Evolutionary conservation across 2,113 vertebrate genomes (phyloP), one percentile per base, ranked within the genome.

Genomic region (Lagenorhynchus albirostris): DNA sequence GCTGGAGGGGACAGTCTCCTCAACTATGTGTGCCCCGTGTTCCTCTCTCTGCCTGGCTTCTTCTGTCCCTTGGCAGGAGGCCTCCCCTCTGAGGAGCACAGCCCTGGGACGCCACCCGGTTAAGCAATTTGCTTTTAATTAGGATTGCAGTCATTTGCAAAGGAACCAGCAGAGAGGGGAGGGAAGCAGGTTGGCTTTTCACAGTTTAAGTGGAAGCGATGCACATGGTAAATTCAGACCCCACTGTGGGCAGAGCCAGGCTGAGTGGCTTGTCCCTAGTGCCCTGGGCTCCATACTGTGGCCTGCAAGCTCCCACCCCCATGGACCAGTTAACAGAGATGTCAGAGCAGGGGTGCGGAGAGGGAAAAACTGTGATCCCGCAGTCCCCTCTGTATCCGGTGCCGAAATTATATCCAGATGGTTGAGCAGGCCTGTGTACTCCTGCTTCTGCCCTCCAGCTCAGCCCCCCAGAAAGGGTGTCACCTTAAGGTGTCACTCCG

Each of bases 41-140:
- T 63, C 53, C 15, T 80, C 47, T 68, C 97, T 70, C 94, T 17
- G 85, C 73, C 58, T 13, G 8, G 41, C 31, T 8, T 80, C 79
- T 85, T 77, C 97, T 55, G 82, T 89, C 96, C 97, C 83, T 63
- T 50, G 55, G 23, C 98, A 98, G 96, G 87, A 97, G 95, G 94
- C 82, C 41, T 63, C 89, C 94, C 70, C 96, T 77, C 95, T 1
- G 62, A 84, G 79, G 15, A 97, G 92, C 88, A 29, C 84, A 89
- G 96, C 92, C 97, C 96, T 96, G 63, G n/a, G 95, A 98, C 1
- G 33, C 98, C 89, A 77, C 73, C 97, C 95, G 84, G 98, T 98
- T 77, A 98, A 98, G 98, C 98, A 94, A 98, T 98, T 98, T 98
- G 98, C 97, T 98, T 98, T 98, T 98, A 98, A 98, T 99, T 98